Base-by-base conservation (phyloP, 1,140 invertebrate genomes). In the Latrodectus geometricus region DNA sequence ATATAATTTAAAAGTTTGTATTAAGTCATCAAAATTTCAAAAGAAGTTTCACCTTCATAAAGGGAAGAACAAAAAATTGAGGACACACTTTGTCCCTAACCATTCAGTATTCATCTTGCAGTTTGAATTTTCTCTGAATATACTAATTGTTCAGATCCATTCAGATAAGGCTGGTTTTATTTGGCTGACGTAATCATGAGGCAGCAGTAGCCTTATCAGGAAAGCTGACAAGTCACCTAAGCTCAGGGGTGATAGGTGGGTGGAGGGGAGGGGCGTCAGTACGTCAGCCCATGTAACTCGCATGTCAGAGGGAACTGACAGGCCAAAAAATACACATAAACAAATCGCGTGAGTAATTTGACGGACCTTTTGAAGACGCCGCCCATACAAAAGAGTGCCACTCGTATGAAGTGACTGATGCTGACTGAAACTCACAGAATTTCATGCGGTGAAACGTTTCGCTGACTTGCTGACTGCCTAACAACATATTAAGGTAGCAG, bases 121-220 rank as follows among this genome's bases (percentile, higher is more conserved):
- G 35, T 35, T 35, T 35, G 35, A 35, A 35, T 61, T 61, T 8
- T 61, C 11, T 61, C 54, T 61, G 23, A 79, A 72, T 68, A 20
- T 54, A 56, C 79, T 81, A 81, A 81, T 81, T 81, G 68, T 68
- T 35, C 17, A 21, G 79, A 72, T 81, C 68, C 54, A 52, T 72
- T 12, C 77, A n/a, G 77, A 79, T 79, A 79, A 68, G 35, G 3
- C 17, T 23, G 8, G 35, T 54, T 65, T 81, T 81, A 81, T 72
- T 68, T 21, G 56, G 15, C 15, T 35, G 35, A 69, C 66, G 21
- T 23, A 48, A 21, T 20, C 12, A 61, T 14, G 54, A 66, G 35
- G 69, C 68, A 21, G 48, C 15, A 50, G 79, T 23, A 69, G 52
- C 20, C 68, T 81, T 81, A 70, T 81, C 79, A 56, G 14, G 11